Evolutionary conservation across 2,888 invertebrate genomes (phyloP).

Genomic region (Agrochola macilenta): DNA sequence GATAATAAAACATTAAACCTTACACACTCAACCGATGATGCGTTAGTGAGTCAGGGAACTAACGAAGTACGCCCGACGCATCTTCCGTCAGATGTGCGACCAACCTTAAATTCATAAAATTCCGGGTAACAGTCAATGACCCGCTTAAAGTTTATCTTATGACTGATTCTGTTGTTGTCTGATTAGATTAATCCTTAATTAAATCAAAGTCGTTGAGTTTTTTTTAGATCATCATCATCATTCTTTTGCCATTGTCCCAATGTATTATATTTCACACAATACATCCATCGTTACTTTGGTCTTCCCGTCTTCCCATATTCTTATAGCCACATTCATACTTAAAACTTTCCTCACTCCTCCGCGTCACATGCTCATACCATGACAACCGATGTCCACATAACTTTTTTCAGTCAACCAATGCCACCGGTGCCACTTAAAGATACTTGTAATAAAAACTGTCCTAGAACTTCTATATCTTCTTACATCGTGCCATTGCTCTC

Average conservation of each 20-base stretch:
- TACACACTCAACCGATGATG: no score
- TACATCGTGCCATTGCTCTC: background rate
- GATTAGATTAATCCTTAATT: no score
- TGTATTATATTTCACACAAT: background rate
- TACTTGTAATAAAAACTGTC: background rate
- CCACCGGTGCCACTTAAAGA: background rate
- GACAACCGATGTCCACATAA: background rate
- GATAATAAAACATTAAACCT: no score
- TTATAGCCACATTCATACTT: background rate
- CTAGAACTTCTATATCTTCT: slow-evolving; percentile 4
- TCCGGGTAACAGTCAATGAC: no score
- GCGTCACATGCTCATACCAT: background rate
- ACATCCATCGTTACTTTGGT: background rate
- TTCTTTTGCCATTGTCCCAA: background rate
- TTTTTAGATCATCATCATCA: background rate
- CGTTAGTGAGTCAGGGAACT: no score
- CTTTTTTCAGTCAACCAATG: background rate
- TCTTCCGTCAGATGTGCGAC: no score
- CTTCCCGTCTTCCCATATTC: background rate
- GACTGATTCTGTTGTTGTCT: no score
- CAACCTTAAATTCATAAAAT: no score
- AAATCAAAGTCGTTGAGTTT: no score
- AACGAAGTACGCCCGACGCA: no score
- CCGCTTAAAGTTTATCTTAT: no score
- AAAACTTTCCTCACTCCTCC: background rate